These are phyloP conservation scores for Antheraea yamamai DNA, from an alignment of 2,888 invertebrate species.

Conservation along the genomic window DNA sequence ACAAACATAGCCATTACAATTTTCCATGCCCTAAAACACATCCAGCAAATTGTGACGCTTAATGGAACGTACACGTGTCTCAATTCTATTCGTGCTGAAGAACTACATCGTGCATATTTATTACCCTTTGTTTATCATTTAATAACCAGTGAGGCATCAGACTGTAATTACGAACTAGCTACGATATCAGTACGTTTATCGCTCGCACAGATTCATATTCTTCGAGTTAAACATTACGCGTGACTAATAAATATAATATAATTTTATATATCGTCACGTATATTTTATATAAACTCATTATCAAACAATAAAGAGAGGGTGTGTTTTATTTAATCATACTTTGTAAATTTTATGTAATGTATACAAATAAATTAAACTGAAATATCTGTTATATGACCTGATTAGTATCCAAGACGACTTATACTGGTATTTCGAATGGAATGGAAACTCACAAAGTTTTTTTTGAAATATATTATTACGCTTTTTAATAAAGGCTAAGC, in stretches of 20 bases:
- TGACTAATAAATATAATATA: slow-evolving; percentile 23
- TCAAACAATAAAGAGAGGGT: not conserved
- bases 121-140: slow-evolving; percentile 38
- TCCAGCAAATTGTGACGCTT: not conserved
- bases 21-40: not conserved
- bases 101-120: slow-evolving; percentile 20
- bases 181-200: slow-evolving; percentile 49
- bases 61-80: not conserved
- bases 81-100: slow-evolving; percentile 28
- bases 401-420: too few relatives aligned
- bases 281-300: slow-evolving; percentile 12
- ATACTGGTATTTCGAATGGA: too few relatives aligned
- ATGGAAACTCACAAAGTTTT: too few relatives aligned
- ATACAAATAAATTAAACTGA: too few relatives aligned
- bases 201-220: slow-evolving; percentile 35
- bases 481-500: too few relatives aligned
- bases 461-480: too few relatives aligned
- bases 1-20: not conserved
- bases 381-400: too few relatives aligned
- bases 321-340: too few relatives aligned
- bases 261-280: slow-evolving; percentile 22
- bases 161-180: slow-evolving; percentile 54
- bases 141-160: slow-evolving; percentile 37
- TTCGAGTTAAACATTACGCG: slow-evolving; percentile 27
- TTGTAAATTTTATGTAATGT: too few relatives aligned